Evolutionary conservation across 1,140 invertebrate species (phyloP).

Genomic region (Halyomorpha halys): DNA sequence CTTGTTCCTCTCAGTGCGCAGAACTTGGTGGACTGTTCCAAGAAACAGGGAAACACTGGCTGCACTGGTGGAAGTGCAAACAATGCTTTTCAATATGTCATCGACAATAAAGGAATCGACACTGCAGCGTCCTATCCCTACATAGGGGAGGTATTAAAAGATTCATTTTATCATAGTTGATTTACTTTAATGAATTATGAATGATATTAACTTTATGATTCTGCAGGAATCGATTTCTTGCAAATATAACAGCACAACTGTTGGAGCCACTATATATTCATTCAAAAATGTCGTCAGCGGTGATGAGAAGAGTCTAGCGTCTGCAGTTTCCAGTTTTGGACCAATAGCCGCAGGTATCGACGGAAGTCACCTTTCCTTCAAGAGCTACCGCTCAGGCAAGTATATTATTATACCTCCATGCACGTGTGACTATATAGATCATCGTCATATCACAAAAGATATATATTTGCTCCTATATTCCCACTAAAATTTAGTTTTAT

Average conservation of each 20-base stretch:
- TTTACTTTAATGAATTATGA: too few relatives aligned
- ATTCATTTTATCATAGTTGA: too few relatives aligned
- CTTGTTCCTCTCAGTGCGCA: slow-evolving; percentile 92
- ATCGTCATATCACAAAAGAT: neutral
- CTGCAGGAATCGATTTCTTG: slow-evolving; percentile 4
- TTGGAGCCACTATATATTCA: slow-evolving; percentile 48
- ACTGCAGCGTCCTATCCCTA: slow-evolving; percentile 89
- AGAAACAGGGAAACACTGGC: slow-evolving; percentile 82
- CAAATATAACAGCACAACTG: slow-evolving; percentile 36
- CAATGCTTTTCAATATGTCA: slow-evolving; percentile 83
- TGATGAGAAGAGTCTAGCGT: slow-evolving; percentile 38
- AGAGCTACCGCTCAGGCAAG: slow-evolving; percentile 58
- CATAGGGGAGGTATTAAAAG: neutral
- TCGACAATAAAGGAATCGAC: slow-evolving; percentile 79
- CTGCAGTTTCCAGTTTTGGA: slow-evolving; percentile 65
- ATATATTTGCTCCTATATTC: neutral
- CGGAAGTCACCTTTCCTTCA: slow-evolving; percentile 62
- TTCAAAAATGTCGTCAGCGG: neutral
- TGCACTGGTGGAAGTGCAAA: slow-evolving; percentile 95
- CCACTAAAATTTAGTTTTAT: too few relatives aligned
- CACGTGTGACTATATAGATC: neutral
- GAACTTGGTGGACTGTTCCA: slow-evolving; percentile 91
- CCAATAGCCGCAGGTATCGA: slow-evolving; percentile 65
- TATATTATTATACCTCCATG: neutral
- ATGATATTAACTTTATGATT: neutral